Evolutionary conservation across 2,888 invertebrate genomes (phyloP), one percentile per base, ranked within the genome.

Genomic region (Andrena haemorrhoa): DNA sequence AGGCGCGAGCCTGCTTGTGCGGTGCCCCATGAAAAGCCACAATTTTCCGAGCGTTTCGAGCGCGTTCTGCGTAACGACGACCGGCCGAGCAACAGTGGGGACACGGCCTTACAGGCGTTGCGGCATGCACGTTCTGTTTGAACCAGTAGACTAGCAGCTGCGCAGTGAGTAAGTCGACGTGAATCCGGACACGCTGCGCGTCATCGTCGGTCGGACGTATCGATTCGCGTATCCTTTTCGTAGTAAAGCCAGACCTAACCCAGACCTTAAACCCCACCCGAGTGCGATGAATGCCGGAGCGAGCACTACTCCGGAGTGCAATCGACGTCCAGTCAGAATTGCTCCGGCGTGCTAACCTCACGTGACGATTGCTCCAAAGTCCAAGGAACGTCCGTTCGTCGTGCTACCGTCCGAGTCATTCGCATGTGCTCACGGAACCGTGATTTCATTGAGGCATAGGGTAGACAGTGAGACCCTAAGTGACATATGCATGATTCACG

Each of bases 111-210:
- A 41, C 41, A 41, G 41, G 41, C 41, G 41, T 41, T 16, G 41
- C 2, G 41, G 41, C 41, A 41, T 16, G 16, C 41, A 29, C 64
- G 56, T 69, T 61, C 78, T 35, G 64, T 65, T 78, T 65, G 23
- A 53, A 65, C n/a, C 82, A 84, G 82, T 84, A 58, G 75, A 23
- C 61, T 58, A 63, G 29, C 61, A 56, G 70, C 68, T 65, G 78
- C 47, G 70, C 47, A 33, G n/a, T 16, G 53, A 53, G 78, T 26
- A 47, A 61, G 81, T 69, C 49, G 70, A 23, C 8, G 8, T n/a
- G n/a, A 8, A 20, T 51, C 69, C 61, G 33, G n/a, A 23, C 5
- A 16, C 41, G n/a, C 56, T n/a, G 4, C 56, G 20, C 31, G 7
- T 31, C 63, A 63, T 3, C 69, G 60, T 16, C n/a, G 4, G 23